phyloP scores from a whole-genome alignment of 2,888 invertebrate genomes.

The Dynastes hyllus region DNA sequence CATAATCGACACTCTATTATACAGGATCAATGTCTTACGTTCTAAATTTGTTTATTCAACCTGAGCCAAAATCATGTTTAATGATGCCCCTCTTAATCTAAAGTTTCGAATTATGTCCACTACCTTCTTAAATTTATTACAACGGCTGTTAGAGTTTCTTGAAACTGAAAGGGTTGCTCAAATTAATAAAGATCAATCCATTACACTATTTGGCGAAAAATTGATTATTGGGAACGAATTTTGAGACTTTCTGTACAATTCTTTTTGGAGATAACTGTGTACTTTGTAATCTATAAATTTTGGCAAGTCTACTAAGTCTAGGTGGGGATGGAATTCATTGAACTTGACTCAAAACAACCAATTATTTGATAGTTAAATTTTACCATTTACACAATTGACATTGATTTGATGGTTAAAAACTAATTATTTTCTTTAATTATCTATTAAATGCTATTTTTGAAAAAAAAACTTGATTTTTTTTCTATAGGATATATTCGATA shows the following conservation, averaged over 20 bases:
- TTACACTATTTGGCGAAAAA: no score
- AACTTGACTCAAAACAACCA: background rate
- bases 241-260: no score
- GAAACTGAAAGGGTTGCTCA: no score
- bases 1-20: background rate
- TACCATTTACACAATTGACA: background rate
- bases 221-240: no score
- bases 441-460: background rate
- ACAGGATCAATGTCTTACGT: constrained; percentile 7
- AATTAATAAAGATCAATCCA: no score
- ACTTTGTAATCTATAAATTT: constrained; percentile 6
- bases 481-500: no score
- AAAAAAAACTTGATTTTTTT: no score
- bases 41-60: constrained; percentile 7
- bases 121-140: no score
- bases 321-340: constrained; percentile 8
- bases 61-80: constrained; percentile 12
- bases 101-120: no score
- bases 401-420: background rate
- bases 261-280: background rate
- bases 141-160: no score
- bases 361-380: constrained; percentile 8
- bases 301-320: background rate
- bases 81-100: background rate
- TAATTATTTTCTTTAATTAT: constrained; percentile 10